These are phyloP conservation scores for Elaphurus davidianus DNA, from an alignment of 2,113 vertebrate genomes.

Conservation along the genomic window DNA sequence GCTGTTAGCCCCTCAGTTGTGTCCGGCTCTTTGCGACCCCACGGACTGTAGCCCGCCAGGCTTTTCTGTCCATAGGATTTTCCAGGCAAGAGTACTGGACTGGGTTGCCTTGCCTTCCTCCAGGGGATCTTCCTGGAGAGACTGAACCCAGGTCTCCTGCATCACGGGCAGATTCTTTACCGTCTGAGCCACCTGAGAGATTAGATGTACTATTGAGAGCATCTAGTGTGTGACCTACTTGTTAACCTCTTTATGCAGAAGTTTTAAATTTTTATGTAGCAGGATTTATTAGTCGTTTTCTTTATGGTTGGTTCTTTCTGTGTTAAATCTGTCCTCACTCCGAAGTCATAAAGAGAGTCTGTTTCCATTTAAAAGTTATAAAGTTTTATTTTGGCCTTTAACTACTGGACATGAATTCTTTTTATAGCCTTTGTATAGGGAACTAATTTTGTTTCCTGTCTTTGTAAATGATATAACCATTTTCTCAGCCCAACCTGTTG, in stretches of 20 bases:
- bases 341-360: not conserved
- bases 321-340: not conserved
- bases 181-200: not conserved
- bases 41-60: not conserved
- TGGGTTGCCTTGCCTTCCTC: not conserved
- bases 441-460: not conserved
- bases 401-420: not conserved
- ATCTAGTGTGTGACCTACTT: not conserved
- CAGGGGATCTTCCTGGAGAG: not conserved
- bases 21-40: not conserved
- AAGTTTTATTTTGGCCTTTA: not conserved
- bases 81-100: not conserved
- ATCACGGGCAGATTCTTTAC: not conserved
- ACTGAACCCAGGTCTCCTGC: not conserved
- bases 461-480: not conserved
- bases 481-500: fast-evolving
- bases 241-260: not conserved
- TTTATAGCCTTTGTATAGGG: too few relatives aligned
- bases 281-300: not conserved
- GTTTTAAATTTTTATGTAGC: not conserved
- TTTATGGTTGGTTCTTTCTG: not conserved
- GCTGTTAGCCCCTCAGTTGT: not conserved
- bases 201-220: not conserved
- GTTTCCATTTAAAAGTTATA: not conserved
- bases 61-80: not conserved